Conservation (phyloP, 2,113 vertebrate genomes). For the Dendropsophus ebraccatus region DNA sequence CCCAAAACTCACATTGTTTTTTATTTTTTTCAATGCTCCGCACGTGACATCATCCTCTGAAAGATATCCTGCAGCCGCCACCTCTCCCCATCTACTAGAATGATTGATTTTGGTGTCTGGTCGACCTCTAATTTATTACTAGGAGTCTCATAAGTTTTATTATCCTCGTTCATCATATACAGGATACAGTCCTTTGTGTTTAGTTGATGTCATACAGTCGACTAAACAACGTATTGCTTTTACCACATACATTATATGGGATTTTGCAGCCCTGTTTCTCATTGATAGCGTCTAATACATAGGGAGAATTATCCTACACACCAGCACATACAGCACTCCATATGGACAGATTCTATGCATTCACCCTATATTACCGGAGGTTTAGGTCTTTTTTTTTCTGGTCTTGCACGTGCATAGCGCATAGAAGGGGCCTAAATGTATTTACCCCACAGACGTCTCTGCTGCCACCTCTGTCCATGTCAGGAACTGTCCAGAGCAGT, state of each 20-base stretch:
- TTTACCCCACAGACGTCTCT: no score
- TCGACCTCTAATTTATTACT: constrained; percentile 14
- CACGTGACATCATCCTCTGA: not conserved
- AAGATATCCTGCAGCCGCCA: constrained; percentile 14
- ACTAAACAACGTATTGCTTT: no score
- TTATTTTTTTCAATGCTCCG: constrained; percentile 12
- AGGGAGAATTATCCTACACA: no score
- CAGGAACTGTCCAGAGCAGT: no score
- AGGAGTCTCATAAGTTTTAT: not conserved
- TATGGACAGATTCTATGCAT: no score
- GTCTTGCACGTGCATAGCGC: no score
- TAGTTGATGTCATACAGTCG: not conserved
- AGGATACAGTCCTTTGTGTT: not conserved
- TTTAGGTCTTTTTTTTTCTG: no score
- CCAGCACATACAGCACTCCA: no score
- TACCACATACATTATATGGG: not conserved
- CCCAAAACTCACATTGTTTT: not conserved
- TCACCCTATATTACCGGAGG: no score
- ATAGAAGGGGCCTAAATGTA: no score
- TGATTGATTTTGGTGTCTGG: not conserved
- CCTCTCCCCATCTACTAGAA: not conserved
- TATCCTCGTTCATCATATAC: not conserved
- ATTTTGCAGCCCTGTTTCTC: not conserved
- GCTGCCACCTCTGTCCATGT: no score
- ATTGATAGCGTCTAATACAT: no score